These are phyloP conservation scores for Apamea anceps DNA, from an alignment of 2,888 invertebrate species.

Conservation along the genomic window DNA sequence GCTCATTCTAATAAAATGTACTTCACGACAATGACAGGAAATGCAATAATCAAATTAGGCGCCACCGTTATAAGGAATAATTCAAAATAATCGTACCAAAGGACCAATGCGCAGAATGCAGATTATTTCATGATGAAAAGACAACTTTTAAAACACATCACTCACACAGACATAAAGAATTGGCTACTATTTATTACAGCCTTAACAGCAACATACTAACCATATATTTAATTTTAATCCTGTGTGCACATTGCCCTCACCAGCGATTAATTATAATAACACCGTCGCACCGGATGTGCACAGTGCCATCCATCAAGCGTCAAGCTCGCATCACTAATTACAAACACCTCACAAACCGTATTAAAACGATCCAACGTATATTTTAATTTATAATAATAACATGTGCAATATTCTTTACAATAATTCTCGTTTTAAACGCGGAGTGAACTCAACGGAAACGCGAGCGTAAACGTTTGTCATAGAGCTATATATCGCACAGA, in stretches of 20 bases:
- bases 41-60: neutral
- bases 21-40: no score
- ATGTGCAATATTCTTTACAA: conserved; percentile 71
- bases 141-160: conserved; percentile 2
- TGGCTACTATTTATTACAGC: conserved; percentile 50
- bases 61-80: neutral
- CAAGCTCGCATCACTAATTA: conserved; percentile 82
- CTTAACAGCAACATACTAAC: conserved; percentile 37
- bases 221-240: conserved; percentile 58
- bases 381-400: conserved; percentile 88
- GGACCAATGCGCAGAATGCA: neutral
- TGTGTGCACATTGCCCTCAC: conserved; percentile 59
- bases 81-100: neutral
- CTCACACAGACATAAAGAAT: conserved; percentile 48
- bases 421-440: conserved; percentile 36
- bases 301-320: conserved; percentile 77
- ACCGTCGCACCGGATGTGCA: conserved; percentile 69
- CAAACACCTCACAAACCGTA: conserved; percentile 80
- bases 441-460: conserved; percentile 62
- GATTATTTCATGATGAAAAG: neutral
- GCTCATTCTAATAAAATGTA: neutral
- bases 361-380: conserved; percentile 85
- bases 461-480: conserved; percentile 66
- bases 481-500: conserved; percentile 75
- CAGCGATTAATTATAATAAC: conserved; percentile 70